Percentiles rank a stretch among this genome's conserved stretches.
Conservation (phyloP, 2,113 vertebrate genomes). For the Taurulus bubalis region DNA sequence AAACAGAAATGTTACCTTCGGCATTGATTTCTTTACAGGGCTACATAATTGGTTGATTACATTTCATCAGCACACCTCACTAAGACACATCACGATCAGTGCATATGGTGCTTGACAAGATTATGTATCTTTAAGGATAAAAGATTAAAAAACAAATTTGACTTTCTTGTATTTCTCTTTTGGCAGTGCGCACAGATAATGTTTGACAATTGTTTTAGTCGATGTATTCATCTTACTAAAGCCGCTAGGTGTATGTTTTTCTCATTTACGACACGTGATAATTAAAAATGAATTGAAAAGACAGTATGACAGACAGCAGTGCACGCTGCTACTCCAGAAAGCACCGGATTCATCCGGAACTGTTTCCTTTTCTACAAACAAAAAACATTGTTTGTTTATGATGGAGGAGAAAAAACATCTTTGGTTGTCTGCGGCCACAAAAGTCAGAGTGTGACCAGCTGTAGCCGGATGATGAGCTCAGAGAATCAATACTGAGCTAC, state of each 20-base stretch:
- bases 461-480: background rate
- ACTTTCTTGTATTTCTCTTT: background rate
- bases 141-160: background rate
- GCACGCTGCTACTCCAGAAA: too few species aligned
- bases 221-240: background rate
- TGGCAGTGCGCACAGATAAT: background rate
- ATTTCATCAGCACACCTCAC: background rate
- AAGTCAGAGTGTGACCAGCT: conserved; percentile 9
- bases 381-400: too few species aligned
- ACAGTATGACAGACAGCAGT: too few species aligned
- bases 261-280: too few species aligned
- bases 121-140: background rate
- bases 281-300: too few species aligned
- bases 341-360: too few species aligned
- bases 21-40: background rate
- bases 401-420: too few species aligned
- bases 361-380: too few species aligned
- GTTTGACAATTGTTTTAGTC: background rate
- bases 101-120: background rate
- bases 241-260: too few species aligned
- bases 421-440: background rate
- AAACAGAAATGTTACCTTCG: background rate
- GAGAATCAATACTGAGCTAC: conserved; percentile 2
- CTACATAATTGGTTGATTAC: background rate
- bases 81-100: background rate